These are phyloP conservation scores for Corydoras maculifer DNA, from an alignment of 2,113 vertebrate genomes.

Conservation along the genomic window DNA sequence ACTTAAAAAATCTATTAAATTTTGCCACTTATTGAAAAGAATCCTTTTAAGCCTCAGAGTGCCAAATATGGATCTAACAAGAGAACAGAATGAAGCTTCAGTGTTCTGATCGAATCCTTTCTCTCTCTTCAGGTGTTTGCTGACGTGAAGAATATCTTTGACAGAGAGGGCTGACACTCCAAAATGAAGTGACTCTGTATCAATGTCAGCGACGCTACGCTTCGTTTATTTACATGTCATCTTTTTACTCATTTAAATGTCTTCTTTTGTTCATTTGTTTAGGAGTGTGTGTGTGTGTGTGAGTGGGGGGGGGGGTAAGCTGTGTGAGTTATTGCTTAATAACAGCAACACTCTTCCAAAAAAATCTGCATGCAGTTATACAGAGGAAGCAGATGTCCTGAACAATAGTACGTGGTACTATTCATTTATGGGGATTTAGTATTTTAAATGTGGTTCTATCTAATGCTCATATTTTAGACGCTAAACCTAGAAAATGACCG, in stretches of 20 bases:
- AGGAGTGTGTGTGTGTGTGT: conserved; percentile 1
- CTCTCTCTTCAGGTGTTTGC: conserved; percentile 75
- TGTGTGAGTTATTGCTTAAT: conserved; percentile 8
- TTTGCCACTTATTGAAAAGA: no score
- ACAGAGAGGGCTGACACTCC: conserved; percentile 73
- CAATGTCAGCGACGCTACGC: conserved; percentile 40
- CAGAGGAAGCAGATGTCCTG: neutral
- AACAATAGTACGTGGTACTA: neutral
- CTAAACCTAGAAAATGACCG: no score
- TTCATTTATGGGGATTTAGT: neutral
- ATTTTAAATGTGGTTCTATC: conserved; percentile 6
- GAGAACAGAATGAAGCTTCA: no score
- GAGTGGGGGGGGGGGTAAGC: conserved; percentile 9
- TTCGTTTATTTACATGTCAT: conserved; percentile 48
- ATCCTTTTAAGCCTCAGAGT: no score
- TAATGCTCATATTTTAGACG: no score
- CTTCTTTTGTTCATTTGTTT: conserved; percentile 11
- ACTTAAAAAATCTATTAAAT: no score
- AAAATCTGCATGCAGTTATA: neutral
- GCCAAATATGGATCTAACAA: no score
- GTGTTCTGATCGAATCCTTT: no score
- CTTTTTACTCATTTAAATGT: conserved; percentile 37
- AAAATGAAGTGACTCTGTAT: conserved; percentile 43
- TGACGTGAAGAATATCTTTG: conserved; percentile 82
- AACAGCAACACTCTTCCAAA: conserved; percentile 8